A percentile compares a stretch with the other conserved stretches of the same genome.
Evolutionary conservation across 1,140 invertebrate genomes (phyloP).

Genomic region (Homarus americanus): DNA sequence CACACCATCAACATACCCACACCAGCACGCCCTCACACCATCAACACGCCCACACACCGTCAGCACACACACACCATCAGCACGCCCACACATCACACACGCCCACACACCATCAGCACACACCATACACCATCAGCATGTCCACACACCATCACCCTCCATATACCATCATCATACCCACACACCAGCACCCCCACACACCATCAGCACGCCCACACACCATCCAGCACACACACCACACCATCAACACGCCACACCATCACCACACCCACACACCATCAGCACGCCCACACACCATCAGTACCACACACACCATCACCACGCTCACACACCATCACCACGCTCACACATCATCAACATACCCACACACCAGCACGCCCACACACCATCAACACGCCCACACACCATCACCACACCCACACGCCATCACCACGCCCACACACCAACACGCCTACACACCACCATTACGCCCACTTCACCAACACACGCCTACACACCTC

Average conservation of each 20-base stretch:
- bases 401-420: constrained; percentile 15
- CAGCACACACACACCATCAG: neutral
- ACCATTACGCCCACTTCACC: constrained; percentile 12
- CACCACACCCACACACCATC: neutral
- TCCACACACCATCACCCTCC: neutral
- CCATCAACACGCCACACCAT: constrained; percentile 1
- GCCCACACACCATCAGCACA: constrained; percentile 3
- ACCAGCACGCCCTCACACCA: constrained; percentile 9
- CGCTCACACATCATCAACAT: neutral
- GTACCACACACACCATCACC: too few relatives aligned
- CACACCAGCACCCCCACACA: too few relatives aligned
- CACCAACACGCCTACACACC: neutral
- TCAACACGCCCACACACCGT: neutral
- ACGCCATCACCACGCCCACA: neutral
- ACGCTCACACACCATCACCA: neutral
- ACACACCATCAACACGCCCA: neutral
- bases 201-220: too few relatives aligned
- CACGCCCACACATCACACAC: neutral
- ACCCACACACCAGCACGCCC: neutral
- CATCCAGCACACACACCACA: too few relatives aligned
- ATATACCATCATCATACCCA: too few relatives aligned
- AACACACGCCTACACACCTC: neutral
- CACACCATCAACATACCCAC: constrained; percentile 9
- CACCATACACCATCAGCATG: neutral
- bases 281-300: neutral